These are phyloP conservation scores for Pangasius larnaudii DNA, from an alignment of 2,797 vertebrate species.

Conservation along the genomic window DNA sequence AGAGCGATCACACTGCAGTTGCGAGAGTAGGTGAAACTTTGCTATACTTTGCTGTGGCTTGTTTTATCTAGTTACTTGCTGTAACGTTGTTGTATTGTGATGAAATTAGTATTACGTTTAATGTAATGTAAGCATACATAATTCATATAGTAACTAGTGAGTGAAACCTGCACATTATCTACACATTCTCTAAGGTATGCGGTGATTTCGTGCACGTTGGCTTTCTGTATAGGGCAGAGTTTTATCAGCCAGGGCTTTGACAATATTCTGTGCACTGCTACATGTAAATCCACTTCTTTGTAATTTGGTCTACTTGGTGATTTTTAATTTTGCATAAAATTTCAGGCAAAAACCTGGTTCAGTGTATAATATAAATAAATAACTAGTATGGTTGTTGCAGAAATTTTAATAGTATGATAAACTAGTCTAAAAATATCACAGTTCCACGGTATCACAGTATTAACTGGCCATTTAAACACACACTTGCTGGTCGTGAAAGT, in stretches of 20 bases:
- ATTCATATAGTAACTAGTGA: not conserved
- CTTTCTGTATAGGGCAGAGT: not conserved
- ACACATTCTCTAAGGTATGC: not conserved
- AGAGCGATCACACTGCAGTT: not conserved
- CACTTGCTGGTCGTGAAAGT: not conserved
- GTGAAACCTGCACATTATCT: not conserved
- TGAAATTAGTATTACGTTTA: not conserved
- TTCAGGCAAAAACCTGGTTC: not conserved
- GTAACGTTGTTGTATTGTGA: not conserved
- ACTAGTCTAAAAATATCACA: not conserved
- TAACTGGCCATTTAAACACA: not conserved
- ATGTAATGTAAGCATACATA: not conserved
- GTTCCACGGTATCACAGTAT: not conserved
- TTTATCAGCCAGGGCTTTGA: not conserved
- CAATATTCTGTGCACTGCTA: not conserved
- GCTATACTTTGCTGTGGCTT: not conserved
- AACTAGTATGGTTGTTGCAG: not conserved
- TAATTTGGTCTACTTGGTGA: not conserved
- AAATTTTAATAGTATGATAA: not conserved
- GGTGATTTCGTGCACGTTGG: not conserved
- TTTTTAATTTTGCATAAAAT: not conserved
- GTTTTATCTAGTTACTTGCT: not conserved
- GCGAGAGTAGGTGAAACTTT: constrained; percentile 33
- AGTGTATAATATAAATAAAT: not conserved
- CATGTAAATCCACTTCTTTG: not conserved